Percentiles rank a stretch among this genome's conserved stretches.
These are phyloP conservation scores for Stenoptilia bipunctidactyla DNA, from an alignment of 2,888 invertebrate genomes.

Conservation along the genomic window DNA sequence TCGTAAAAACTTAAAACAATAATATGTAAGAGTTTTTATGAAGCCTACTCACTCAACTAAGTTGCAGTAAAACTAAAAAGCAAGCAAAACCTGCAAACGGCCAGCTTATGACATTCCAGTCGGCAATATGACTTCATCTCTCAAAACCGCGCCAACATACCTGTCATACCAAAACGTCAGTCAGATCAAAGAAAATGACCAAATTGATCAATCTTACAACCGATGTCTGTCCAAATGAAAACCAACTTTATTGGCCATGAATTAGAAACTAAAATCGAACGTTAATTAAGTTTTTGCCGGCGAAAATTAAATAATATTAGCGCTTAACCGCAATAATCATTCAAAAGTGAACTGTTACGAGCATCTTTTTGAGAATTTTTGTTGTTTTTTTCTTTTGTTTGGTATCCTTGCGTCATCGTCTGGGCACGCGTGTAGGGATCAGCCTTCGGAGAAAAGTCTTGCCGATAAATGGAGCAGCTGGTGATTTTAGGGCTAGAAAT, in stretches of 20 bases:
- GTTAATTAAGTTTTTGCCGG: slow-evolving; percentile 5
- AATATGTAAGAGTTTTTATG: too few relatives aligned
- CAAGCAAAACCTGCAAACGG: too few relatives aligned
- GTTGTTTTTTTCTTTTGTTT: slow-evolving; percentile 26
- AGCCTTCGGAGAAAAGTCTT: neutral
- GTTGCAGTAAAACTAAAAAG: too few relatives aligned
- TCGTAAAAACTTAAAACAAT: too few relatives aligned
- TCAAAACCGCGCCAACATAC: neutral
- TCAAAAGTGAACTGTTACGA: slow-evolving; percentile 26
- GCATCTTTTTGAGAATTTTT: too few relatives aligned
- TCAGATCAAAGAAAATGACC: neutral
- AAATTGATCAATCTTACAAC: neutral
- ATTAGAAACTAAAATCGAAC: slow-evolving; percentile 14
- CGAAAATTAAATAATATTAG: slow-evolving; percentile 4
- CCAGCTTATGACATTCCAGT: too few relatives aligned
- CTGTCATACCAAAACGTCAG: slow-evolving; percentile 1
- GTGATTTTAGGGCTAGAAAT: too few relatives aligned
- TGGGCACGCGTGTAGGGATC: slow-evolving; percentile 32
- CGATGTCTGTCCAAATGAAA: neutral
- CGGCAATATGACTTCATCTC: neutral
- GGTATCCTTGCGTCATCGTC: slow-evolving; percentile 52
- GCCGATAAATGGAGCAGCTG: too few relatives aligned
- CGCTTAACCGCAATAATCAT: slow-evolving; percentile 23
- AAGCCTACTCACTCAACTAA: too few relatives aligned
- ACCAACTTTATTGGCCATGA: neutral